These are phyloP conservation scores for Austrofundulus limnaeus DNA, from an alignment of 2,113 vertebrate genomes.

Conservation along the genomic window DNA sequence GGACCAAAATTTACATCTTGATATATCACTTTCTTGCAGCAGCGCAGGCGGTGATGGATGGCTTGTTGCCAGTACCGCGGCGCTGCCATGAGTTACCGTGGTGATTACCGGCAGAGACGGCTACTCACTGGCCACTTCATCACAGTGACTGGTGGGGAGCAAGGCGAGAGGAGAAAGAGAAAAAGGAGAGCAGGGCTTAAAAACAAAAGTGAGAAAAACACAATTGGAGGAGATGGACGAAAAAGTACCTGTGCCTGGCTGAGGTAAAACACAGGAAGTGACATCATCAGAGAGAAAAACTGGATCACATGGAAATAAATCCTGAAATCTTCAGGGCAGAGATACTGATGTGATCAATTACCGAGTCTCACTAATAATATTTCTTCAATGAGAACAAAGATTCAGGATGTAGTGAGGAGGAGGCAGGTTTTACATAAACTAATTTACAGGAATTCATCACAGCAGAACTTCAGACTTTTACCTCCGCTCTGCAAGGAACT, in stretches of 20 bases:
- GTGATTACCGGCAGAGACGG: slow-evolving; percentile 78
- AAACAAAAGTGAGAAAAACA: slow-evolving; percentile 50
- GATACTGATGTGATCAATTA: background rate
- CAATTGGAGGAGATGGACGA: slow-evolving; percentile 23
- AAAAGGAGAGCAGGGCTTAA: slow-evolving; percentile 41
- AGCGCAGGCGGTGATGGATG: slow-evolving; percentile 71
- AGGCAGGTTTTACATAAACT: background rate
- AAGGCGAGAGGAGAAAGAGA: slow-evolving; percentile 37
- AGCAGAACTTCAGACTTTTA: too few species aligned
- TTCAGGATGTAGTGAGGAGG: background rate
- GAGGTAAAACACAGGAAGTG: slow-evolving; percentile 1
- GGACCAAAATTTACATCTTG: slow-evolving; percentile 73
- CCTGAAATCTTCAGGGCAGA: background rate
- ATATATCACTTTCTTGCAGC: slow-evolving; percentile 65
- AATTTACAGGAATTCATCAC: background rate
- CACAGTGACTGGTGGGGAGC: slow-evolving; percentile 69
- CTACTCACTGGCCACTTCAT: slow-evolving; percentile 75
- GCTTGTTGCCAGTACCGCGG: slow-evolving; percentile 53
- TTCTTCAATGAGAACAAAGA: too few species aligned
- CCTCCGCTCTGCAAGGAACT: too few species aligned
- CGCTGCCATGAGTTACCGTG: slow-evolving; percentile 73
- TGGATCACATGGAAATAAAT: background rate
- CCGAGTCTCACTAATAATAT: background rate
- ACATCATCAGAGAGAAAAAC: slow-evolving; percentile 15
- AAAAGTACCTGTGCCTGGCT: slow-evolving; percentile 30